phyloP scores from a whole-genome alignment of 2,888 invertebrate species.

The Tuta absoluta region DNA sequence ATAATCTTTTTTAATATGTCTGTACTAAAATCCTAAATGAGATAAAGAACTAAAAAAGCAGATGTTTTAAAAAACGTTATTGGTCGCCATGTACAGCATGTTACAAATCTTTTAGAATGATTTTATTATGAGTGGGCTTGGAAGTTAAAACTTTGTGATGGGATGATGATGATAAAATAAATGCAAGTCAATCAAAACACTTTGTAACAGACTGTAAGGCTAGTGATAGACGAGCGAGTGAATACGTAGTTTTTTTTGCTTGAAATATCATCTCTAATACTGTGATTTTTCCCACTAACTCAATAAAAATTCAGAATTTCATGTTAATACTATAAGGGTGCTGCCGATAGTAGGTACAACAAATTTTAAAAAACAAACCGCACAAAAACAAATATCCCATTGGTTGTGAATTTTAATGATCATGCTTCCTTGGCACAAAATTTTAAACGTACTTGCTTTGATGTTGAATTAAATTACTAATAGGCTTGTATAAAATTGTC shows the following conservation, averaged over 20 bases:
- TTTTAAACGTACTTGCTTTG: neutral
- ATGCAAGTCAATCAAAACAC: constrained; percentile 14
- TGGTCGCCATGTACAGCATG: constrained; percentile 15
- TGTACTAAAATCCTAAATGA: neutral
- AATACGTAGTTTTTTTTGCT: neutral
- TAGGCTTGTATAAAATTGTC: neutral
- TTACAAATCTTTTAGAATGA: constrained; percentile 13
- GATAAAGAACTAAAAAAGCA: neutral
- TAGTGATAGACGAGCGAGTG: constrained; percentile 18
- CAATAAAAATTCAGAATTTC: too few relatives aligned
- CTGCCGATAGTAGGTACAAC: neutral
- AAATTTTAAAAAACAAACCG: neutral
- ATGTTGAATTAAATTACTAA: neutral
- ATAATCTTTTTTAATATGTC: constrained; percentile 1
- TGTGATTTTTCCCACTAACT: too few relatives aligned
- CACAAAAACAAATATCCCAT: neutral
- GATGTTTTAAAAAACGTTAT: constrained; percentile 2
- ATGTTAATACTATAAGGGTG: neutral
- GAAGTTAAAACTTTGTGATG: neutral
- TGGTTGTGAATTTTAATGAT: constrained; percentile 6
- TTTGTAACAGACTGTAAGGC: constrained; percentile 24
- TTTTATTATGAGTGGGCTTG: neutral
- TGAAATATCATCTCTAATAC: neutral
- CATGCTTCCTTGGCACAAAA: neutral
- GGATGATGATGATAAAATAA: neutral